Percentiles rank a stretch among this genome's conserved stretches.
Conservation (phyloP, 2,888 invertebrate species). For the Prosopocoilus inquinatus region DNA sequence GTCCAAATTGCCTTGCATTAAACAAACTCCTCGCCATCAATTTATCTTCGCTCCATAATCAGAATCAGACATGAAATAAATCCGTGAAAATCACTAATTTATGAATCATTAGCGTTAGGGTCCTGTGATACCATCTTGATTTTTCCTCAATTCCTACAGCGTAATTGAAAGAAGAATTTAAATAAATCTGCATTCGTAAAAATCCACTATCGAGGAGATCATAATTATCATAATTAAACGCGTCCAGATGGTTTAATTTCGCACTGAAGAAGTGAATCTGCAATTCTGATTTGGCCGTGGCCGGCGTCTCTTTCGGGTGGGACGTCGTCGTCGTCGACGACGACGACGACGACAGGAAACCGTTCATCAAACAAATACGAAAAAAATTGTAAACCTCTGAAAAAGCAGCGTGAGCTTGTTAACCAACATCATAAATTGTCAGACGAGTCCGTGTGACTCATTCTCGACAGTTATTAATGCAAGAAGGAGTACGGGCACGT, state of each 20-base stretch:
- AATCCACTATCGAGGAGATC: no score
- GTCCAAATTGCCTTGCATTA: no score
- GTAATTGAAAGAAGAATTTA: no score
- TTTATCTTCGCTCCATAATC: no score
- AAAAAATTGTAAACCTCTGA: slow-evolving; percentile 33
- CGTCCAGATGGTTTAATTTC: not conserved
- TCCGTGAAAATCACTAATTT: no score
- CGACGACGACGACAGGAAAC: slow-evolving; percentile 27
- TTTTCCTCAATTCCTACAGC: no score
- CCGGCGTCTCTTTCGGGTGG: slow-evolving; percentile 5
- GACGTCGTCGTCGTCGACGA: slow-evolving; percentile 4
- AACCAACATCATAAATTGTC: slow-evolving; percentile 40
- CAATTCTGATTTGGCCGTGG: slow-evolving; percentile 16
- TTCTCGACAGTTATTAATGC: slow-evolving; percentile 39
- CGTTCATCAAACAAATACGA: slow-evolving; percentile 34
- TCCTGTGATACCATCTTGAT: no score
- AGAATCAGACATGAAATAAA: no score
- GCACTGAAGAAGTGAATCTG: slow-evolving; percentile 8
- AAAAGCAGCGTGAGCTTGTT: slow-evolving; percentile 39
- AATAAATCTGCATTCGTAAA: no score
- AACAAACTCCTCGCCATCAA: no score
- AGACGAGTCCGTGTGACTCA: slow-evolving; percentile 34
- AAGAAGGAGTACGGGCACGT: slow-evolving; percentile 24
- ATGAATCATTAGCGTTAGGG: no score
- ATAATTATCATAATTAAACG: no score